A percentile compares a stretch with the other conserved stretches of the same genome.
Conservation (phyloP, 2,797 vertebrate species). For the Acanthopagrus latus region DNA sequence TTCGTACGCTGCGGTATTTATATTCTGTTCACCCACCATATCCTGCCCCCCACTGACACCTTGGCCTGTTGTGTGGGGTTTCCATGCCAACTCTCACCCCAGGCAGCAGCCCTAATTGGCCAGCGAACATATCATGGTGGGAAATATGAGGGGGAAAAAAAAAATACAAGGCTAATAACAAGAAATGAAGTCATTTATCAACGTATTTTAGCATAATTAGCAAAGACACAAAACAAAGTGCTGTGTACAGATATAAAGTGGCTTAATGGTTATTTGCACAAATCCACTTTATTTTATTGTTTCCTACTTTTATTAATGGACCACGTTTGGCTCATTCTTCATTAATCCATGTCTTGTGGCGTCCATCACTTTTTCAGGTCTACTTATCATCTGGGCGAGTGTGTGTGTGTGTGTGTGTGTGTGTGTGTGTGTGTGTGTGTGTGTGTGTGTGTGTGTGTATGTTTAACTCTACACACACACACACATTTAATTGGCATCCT, state of each 20-base stretch:
- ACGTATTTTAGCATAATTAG: slow-evolving; percentile 33
- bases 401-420: neutral
- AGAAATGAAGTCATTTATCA: slow-evolving; percentile 6
- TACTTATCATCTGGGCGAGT: neutral
- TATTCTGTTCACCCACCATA: slow-evolving; percentile 48
- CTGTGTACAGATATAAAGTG: slow-evolving; percentile 20
- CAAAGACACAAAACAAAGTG: slow-evolving; percentile 13
- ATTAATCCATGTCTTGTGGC: slow-evolving; percentile 36
- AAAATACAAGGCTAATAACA: slow-evolving; percentile 18
- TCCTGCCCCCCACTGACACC: slow-evolving; percentile 51
- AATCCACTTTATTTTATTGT: slow-evolving; percentile 31
- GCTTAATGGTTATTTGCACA: slow-evolving; percentile 34
- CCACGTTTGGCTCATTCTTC: slow-evolving; percentile 24
- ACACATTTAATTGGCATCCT: slow-evolving; percentile 17
- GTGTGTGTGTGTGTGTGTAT: neutral
- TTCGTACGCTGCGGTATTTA: slow-evolving; percentile 45
- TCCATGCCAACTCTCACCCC: slow-evolving; percentile 62
- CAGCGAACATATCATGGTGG: slow-evolving; percentile 33
- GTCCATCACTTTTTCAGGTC: slow-evolving; percentile 8
- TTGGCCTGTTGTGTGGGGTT: slow-evolving; percentile 57
- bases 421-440: neutral
- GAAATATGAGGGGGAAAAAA: slow-evolving; percentile 11
- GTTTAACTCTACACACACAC: slow-evolving; percentile 5
- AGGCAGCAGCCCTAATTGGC: slow-evolving; percentile 61
- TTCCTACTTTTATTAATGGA: slow-evolving; percentile 13